Evolutionary conservation across 2,113 vertebrate species (phyloP), one percentile per base, ranked within the genome.

Genomic region (Thomomys bottae): DNA sequence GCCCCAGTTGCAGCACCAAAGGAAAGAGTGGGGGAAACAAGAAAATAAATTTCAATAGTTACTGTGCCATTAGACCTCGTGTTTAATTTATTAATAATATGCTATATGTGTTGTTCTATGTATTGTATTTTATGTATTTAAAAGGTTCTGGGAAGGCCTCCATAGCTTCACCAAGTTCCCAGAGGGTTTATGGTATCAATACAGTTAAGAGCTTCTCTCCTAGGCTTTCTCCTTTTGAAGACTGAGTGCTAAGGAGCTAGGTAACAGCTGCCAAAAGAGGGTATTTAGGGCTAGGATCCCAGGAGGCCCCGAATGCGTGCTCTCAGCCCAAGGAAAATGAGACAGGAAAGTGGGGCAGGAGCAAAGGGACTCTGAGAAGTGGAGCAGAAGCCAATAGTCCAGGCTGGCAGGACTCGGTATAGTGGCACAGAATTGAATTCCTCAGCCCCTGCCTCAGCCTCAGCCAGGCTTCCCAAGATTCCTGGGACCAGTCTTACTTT

Each of bases 251-350:
- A 64, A 83, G 72, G 75, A 93, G 75, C 2, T 17, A 2, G 68
- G 23, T 78, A 66, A 71, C 90, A 54, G n/a, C 66, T 86, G 82
- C 68, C 61, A 54, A 95, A 91, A 70, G 91, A 96, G 93, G 93
- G 78, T 90, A 96, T 94, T 92, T 91, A 96, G 94, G 96, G 30
- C 95, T 61, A 3, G 40, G 75, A 18, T 96, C 96, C 89, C 95
- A 5, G 8, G 95, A 87, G 95, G 45, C 72, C 68, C 28, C 20
- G 6, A 61, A 8, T 72, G 88, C 94, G 67, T 36, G 82, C 75
- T 71, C 84, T 84, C 87, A 90, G 94, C 66, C 84, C 7, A 59
- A 92, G 88, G 88, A 91, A 95, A 96, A 81, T 91, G 94, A 96
- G 79, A 76, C 76, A 93, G 81, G 76, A 89, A 96, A 96, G 67